phyloP scores from a whole-genome alignment of 2,888 invertebrate genomes.

The Lasioglossum figueresi region DNA sequence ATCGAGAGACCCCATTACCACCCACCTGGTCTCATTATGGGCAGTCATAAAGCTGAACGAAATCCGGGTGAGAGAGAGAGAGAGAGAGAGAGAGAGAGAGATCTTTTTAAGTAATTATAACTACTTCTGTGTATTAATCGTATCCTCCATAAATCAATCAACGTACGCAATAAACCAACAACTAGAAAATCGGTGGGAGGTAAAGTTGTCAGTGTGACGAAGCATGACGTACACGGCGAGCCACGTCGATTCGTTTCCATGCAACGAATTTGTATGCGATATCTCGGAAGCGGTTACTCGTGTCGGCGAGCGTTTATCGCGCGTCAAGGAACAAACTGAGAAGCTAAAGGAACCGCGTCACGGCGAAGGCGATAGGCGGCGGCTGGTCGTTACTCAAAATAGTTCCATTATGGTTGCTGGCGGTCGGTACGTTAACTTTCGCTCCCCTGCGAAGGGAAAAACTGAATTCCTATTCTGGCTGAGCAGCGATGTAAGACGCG shows the following conservation, averaged over 20 bases:
- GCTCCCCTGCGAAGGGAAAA: background rate
- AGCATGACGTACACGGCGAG: background rate
- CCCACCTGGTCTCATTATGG: too few relatives aligned
- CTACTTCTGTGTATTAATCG: background rate
- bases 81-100: too few relatives aligned
- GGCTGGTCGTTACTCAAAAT: conserved; percentile 26
- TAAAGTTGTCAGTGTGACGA: background rate
- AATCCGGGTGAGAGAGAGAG: too few relatives aligned
- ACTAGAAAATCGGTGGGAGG: background rate
- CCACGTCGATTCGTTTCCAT: background rate
- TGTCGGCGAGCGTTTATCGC: background rate
- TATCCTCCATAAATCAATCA: too few relatives aligned
- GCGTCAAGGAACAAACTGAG: background rate
- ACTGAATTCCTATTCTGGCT: conserved; percentile 33
- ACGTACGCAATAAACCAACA: too few relatives aligned
- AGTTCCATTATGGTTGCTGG: conserved; percentile 33
- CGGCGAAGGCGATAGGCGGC: conserved; percentile 7
- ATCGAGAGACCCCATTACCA: too few relatives aligned
- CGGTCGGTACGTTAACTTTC: conserved; percentile 23
- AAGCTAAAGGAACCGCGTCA: background rate
- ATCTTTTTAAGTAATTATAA: too few relatives aligned
- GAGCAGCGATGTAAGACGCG: conserved; percentile 11
- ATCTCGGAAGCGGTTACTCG: background rate
- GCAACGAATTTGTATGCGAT: background rate
- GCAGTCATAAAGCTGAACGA: too few relatives aligned